Evolutionary conservation across 2,797 vertebrate genomes (phyloP).

Genomic region (Dendrocincla tyrannina): DNA sequence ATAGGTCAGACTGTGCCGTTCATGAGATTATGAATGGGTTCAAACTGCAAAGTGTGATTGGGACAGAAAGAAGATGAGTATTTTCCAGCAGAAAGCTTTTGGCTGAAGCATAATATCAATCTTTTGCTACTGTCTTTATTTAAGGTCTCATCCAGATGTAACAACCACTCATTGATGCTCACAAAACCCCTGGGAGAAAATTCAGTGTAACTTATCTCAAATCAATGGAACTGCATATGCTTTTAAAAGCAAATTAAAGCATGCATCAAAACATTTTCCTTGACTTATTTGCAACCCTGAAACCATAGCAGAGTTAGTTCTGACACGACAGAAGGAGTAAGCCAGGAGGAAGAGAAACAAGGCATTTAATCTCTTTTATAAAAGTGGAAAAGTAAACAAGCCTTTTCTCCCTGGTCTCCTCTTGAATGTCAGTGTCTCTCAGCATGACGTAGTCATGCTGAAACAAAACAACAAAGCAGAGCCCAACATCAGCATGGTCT

Average conservation of each 20-base stretch:
- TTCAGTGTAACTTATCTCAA: neutral
- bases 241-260: neutral
- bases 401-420: neutral
- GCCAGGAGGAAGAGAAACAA: neutral
- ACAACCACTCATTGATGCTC: neutral
- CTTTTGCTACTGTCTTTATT: neutral
- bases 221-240: neutral
- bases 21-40: neutral
- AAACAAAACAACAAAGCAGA: neutral
- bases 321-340: neutral
- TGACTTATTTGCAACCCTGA: neutral
- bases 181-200: neutral
- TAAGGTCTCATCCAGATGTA: neutral
- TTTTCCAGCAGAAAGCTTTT: neutral
- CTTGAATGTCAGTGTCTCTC: neutral
- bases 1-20: neutral
- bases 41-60: neutral
- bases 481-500: neutral
- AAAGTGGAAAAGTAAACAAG: neutral
- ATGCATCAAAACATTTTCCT: neutral
- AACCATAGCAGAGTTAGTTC: neutral
- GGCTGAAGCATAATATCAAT: neutral
- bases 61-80: neutral
- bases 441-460: fast-evolving
- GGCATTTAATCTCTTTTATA: neutral